Base-by-base conservation (phyloP, 2,797 vertebrate genomes). In the Chiloscyllium punctatum region DNA sequence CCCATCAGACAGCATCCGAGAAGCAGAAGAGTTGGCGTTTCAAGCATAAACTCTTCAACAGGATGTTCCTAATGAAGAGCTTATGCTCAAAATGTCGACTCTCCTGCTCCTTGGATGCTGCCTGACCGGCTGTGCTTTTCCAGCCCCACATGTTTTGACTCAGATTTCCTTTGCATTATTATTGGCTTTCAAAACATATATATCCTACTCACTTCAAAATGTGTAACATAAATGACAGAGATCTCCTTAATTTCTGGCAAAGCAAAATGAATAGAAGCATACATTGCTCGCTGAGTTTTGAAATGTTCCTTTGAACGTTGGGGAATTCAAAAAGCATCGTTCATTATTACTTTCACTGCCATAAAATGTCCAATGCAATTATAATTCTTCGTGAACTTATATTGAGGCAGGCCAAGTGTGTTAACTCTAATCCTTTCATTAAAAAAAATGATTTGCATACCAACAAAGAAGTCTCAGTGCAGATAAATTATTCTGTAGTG, bases 391-490 rank as follows among this genome's bases (percentile, higher is more conserved):
- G 94, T 74, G 71, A 77, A 95, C 30, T 53, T 95, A 74, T 77
- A 77, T 95, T 23, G 16, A 53, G 18, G 69, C 48, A 94, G 94
- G 69, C 42, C 69, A 74, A 33, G 71, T 95, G 94, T 74, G 71
- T 57, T 72, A 95, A 95, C 42, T 77, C 71, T 77, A 95, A 95
- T 95, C 71, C 94, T 74, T 95, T 95, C 94, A 95, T 53, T 95
- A 74, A 95, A 92, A n/a, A 68, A 68, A 95, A 74, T 77, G 69
- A 95, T 95, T 95, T 95, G 42, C 94, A 77, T 95, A 95, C 48
- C 48, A 95, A 53, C 94, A 95, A 42, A 53, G 23, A 6, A 53
- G 71, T 71, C 71, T 74, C 13, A 51, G 48, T 74, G 71, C 71
- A 77, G 71, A 77, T 95, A 95, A 95, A 72, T 33, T 95, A 95